A percentile compares a stretch with the other conserved stretches of the same genome.
These are phyloP conservation scores for Buceros bicornis DNA, from an alignment of 2,797 vertebrate genomes.

Conservation along the genomic window DNA sequence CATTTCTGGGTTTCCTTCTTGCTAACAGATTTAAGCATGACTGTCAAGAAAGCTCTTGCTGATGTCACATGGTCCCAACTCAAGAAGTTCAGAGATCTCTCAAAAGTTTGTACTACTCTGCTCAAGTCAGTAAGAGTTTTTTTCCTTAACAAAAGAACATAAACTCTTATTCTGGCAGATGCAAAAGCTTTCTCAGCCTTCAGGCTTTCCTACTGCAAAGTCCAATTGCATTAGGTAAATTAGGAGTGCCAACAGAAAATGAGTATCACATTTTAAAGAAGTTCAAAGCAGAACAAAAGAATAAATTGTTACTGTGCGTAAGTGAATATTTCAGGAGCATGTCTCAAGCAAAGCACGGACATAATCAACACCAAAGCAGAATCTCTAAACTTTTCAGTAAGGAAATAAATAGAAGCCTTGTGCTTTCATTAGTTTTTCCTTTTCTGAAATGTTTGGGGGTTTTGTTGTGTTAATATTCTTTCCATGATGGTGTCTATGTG, in stretches of 20 bases:
- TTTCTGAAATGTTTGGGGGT: slow-evolving; percentile 55
- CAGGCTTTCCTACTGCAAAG: slow-evolving; percentile 2
- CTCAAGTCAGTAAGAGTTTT: not conserved
- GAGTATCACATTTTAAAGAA: slow-evolving; percentile 39
- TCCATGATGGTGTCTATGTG: slow-evolving; percentile 68
- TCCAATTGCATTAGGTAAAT: slow-evolving; percentile 51
- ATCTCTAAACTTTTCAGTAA: slow-evolving; percentile 45
- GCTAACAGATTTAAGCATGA: not conserved
- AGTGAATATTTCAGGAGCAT: slow-evolving; percentile 29
- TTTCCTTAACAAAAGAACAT: not conserved
- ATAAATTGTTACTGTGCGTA: not conserved
- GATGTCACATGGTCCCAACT: not conserved
- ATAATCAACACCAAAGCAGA: slow-evolving; percentile 49
- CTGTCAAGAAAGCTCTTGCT: not conserved
- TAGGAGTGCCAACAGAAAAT: slow-evolving; percentile 30
- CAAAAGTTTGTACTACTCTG: not conserved
- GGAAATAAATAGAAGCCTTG: slow-evolving; percentile 50
- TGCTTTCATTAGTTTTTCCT: slow-evolving; percentile 26
- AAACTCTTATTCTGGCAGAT: slow-evolving; percentile 30
- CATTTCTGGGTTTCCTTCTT: not conserved
- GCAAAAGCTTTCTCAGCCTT: slow-evolving; percentile 33
- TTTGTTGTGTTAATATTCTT: slow-evolving; percentile 72
- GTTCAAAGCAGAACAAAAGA: not conserved
- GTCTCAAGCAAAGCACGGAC: not conserved
- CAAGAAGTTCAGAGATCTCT: not conserved